phyloP scores from a whole-genome alignment of 2,797 vertebrate species.

The Acipenser transmontanus region DNA sequence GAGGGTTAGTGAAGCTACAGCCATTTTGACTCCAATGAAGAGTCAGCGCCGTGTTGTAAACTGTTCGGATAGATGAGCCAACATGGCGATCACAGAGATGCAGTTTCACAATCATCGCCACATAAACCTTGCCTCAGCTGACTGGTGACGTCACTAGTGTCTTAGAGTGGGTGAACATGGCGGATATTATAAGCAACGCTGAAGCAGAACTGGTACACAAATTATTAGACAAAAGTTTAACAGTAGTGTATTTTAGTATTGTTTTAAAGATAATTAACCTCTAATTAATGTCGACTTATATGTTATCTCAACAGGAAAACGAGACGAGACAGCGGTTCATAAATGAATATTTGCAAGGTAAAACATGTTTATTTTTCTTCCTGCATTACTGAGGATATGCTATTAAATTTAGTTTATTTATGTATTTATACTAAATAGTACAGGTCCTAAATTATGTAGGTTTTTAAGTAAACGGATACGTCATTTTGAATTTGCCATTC shows the following conservation, averaged over 20 bases:
- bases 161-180: conserved; percentile 45
- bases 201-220: conserved; percentile 55
- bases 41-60: not conserved
- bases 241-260: not conserved
- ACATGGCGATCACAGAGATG: conserved; percentile 12
- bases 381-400: no score
- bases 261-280: no score
- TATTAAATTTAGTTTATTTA: no score
- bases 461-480: no score
- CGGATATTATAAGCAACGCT: conserved; percentile 46
- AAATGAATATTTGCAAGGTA: conserved; percentile 79
- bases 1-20: no score
- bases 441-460: no score
- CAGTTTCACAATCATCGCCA: conserved; percentile 15
- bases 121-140: conserved; percentile 7
- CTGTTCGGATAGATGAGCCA: conserved; percentile 5
- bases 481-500: no score
- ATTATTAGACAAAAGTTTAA: not conserved
- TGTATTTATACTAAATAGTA: no score
- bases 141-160: not conserved
- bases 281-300: conserved; percentile 1
- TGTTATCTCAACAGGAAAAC: conserved; percentile 59
- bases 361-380: conserved; percentile 5
- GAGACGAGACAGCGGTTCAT: conserved; percentile 75
- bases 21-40: not conserved